Evolutionary conservation across 1,140 invertebrate species (phyloP).

Genomic region (Drosophila rufa): DNA sequence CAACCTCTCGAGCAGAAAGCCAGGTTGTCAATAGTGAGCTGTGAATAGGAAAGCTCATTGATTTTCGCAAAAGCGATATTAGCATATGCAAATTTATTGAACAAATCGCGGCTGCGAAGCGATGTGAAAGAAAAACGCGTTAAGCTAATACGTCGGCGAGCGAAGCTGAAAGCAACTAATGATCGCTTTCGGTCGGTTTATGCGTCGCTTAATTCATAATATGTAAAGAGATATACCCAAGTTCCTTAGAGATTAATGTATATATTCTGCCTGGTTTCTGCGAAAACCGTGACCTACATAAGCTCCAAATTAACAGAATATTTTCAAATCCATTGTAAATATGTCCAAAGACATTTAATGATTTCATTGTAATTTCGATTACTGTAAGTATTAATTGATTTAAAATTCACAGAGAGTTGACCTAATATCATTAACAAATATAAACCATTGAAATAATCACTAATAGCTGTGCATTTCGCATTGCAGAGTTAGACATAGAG

Average conservation of each 20-base stretch:
- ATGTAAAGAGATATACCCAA: background rate
- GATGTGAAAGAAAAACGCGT: conserved; percentile 38
- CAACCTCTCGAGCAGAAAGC: conserved; percentile 38
- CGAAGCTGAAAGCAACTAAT: conserved; percentile 26
- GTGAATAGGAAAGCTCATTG: conserved; percentile 62
- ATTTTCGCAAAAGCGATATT: conserved; percentile 60
- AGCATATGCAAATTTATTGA: conserved; percentile 74
- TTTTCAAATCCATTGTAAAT: background rate
- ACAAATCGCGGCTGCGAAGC: conserved; percentile 68
- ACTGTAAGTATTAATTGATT: background rate
- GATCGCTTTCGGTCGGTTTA: conserved; percentile 26
- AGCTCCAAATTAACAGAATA: background rate
- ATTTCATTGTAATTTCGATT: background rate
- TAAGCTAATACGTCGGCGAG: conserved; percentile 23
- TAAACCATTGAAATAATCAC: background rate
- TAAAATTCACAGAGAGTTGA: background rate
- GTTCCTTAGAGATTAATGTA: background rate
- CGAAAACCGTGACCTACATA: background rate
- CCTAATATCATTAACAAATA: background rate
- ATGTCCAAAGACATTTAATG: background rate
- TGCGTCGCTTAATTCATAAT: conserved; percentile 7
- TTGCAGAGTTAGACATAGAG: conserved; percentile 34
- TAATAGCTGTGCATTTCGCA: background rate
- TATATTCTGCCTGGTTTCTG: background rate
- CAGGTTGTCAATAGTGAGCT: conserved; percentile 41